These are phyloP conservation scores for Acanthis flammea DNA, from an alignment of 2,797 vertebrate species.

Conservation along the genomic window DNA sequence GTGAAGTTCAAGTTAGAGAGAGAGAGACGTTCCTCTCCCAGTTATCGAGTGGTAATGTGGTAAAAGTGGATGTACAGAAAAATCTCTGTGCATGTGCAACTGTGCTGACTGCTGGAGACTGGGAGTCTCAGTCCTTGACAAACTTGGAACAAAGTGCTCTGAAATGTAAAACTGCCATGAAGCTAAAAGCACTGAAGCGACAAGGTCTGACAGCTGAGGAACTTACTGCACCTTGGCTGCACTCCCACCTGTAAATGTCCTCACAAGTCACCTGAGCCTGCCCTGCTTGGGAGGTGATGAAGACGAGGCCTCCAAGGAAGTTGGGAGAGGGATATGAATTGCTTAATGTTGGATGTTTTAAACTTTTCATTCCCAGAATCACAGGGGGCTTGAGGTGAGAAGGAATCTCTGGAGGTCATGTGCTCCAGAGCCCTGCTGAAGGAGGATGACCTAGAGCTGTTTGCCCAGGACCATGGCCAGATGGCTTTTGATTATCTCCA, in stretches of 20 bases:
- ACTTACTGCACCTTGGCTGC: not conserved
- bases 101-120: not conserved
- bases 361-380: not conserved
- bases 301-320: not conserved
- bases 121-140: not conserved
- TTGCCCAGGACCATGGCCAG: not conserved
- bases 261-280: not conserved
- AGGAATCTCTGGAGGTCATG: not conserved
- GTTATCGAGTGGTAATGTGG: not conserved
- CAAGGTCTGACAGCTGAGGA: not conserved
- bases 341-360: not conserved
- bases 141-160: not conserved
- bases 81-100: fast-evolving
- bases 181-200: not conserved
- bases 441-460: not conserved
- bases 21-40: not conserved
- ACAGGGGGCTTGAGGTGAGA: not conserved
- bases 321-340: not conserved
- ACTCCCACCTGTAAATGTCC: not conserved
- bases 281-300: not conserved
- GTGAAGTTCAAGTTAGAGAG: not conserved
- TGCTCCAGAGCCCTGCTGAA: not conserved
- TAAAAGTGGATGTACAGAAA: not conserved
- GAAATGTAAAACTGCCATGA: not conserved
- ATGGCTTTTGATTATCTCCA: not conserved